These are phyloP conservation scores for Drosophila fuyamai DNA, from an alignment of 1,140 invertebrate species.

Conservation along the genomic window DNA sequence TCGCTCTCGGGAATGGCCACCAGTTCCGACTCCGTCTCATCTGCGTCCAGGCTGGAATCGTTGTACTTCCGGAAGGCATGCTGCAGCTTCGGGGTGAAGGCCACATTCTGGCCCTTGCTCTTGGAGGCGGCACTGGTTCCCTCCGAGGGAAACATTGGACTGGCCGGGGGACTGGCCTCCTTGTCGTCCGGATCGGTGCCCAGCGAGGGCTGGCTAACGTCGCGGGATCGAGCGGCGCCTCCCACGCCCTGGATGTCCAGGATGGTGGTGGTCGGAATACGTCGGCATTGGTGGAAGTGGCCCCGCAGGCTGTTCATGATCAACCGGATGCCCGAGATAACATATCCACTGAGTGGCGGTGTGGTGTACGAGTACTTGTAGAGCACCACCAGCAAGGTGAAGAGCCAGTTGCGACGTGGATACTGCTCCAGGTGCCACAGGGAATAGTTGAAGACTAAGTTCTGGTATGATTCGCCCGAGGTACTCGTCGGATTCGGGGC, in stretches of 20 bases:
- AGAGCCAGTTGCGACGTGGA: conserved; percentile 95
- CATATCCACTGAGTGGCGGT: conserved; percentile 91
- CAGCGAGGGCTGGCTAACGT: conserved; percentile 91
- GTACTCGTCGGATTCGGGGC: conserved; percentile 89
- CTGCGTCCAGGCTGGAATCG: conserved; percentile 91
- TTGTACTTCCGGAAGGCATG: conserved; percentile 85
- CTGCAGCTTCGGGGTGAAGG: conserved; percentile 79
- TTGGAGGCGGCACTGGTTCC: conserved; percentile 82
- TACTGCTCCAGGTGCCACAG: conserved; percentile 95
- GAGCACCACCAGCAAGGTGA: conserved; percentile 95
- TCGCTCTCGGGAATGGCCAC: conserved; percentile 94
- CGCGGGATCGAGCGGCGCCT: conserved; percentile 88
- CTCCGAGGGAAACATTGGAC: conserved; percentile 84
- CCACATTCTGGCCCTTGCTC: conserved; percentile 80
- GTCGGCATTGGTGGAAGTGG: conserved; percentile 94
- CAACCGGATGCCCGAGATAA: conserved; percentile 93
- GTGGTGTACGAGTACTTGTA: conserved; percentile 98
- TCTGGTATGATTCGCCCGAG: conserved; percentile 77
- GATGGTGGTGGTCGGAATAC: conserved; percentile 90
- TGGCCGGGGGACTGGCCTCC: conserved; percentile 80
- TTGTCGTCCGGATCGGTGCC: conserved; percentile 87
- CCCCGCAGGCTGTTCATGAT: conserved; percentile 97
- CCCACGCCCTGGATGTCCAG: conserved; percentile 87
- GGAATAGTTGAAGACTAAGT: conserved; percentile 88
- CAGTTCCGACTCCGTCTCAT: conserved; percentile 94